Base-by-base conservation (phyloP, 2,797 vertebrate genomes). In the Ptychadena robeensis region DNA sequence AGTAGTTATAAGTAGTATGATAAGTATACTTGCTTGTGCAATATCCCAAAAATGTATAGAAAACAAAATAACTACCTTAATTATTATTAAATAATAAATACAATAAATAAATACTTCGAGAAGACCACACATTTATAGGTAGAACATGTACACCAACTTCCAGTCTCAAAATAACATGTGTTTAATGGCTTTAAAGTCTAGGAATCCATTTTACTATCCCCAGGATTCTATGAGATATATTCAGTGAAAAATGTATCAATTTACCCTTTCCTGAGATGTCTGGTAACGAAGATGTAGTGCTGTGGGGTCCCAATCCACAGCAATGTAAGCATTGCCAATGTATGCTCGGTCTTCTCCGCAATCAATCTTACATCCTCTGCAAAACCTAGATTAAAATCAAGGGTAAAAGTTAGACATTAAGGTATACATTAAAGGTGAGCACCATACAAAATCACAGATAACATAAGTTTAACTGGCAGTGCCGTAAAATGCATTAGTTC, bases 271-370 rank as follows among this genome's bases (percentile, higher is more conserved):
- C 88, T 99, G 97, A 0, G 98, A 99, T 0, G 98, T 99, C 90
- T 99, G 98, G 92, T 99, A 99, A 86, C 98, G 97, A 73, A 99
- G 96, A 87, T 99, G 98, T 75, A 99, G 93, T 0, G 97, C 98
- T 0, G 98, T 99, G 4, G 97, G 98, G 86, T 99, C 98, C 98
- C 98, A 99, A 92, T 99, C 98, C 14, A 99, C 96, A 18, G 98
- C 97, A n/a, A 99, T 97, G 80, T 93, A 99, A 40, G 97, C 96
- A 15, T 95, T 98, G 73, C 96, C 97, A 34, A 99, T 93, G 31
- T 93, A 95, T 2, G 96, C 97, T 86, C 94, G 91, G 38, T 98
- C 97, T 86, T 98, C 97, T 0, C 93, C 88, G 88, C 98, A 99
- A 82, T 98, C 96, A 64, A 99, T 94, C 65, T 93, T 95, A 75